phyloP scores from a whole-genome alignment of 2,113 vertebrate species.

The Hylia prasina region DNA sequence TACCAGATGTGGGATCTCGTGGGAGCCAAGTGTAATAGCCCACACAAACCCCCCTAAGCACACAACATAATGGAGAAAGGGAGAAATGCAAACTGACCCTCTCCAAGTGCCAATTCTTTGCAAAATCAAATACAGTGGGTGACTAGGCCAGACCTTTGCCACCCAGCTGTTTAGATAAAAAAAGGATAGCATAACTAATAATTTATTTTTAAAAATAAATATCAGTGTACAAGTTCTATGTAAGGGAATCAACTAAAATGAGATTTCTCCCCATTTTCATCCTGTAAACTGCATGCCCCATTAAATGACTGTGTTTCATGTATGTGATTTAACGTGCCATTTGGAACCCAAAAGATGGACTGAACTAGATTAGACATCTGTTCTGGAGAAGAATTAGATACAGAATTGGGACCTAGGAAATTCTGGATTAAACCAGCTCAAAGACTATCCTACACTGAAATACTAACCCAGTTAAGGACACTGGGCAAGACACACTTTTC shows the following conservation, averaged over 20 bases:
- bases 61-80: not conserved
- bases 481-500: not conserved
- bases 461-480: not conserved
- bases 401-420: not conserved
- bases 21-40: not conserved
- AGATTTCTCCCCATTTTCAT: not conserved
- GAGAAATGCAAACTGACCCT: not conserved
- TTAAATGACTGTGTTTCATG: not conserved
- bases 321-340: not conserved
- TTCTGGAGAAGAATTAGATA: not conserved
- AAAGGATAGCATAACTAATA: not conserved
- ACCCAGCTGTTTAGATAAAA: not conserved
- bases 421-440: not conserved
- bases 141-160: not conserved
- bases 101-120: not conserved
- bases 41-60: not conserved
- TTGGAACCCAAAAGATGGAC: not conserved
- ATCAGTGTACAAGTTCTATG: not conserved
- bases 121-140: slow-evolving; percentile 32
- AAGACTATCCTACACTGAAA: not conserved
- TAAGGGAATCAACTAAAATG: not conserved
- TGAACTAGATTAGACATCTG: not conserved
- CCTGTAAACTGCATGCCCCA: not conserved
- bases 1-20: not conserved
- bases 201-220: not conserved